A percentile compares a stretch with the other conserved stretches of the same genome.
Conservation (phyloP, 1,140 invertebrate genomes). For the Oppia nitens region DNA sequence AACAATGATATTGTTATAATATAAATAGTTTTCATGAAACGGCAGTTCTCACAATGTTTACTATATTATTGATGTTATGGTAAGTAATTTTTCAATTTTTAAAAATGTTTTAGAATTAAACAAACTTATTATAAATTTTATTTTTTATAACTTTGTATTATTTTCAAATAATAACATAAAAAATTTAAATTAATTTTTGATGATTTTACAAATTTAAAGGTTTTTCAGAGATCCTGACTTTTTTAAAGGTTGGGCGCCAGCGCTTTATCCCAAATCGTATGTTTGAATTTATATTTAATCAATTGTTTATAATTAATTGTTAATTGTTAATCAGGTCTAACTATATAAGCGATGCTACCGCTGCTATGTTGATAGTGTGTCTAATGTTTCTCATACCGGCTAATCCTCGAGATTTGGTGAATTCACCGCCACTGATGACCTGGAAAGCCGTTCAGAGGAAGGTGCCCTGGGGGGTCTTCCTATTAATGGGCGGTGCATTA, state of each 20-base stretch:
- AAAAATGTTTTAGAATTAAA: too few species aligned
- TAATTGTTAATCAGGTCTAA: too few species aligned
- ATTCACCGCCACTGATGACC: conserved; percentile 17
- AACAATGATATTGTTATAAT: neutral
- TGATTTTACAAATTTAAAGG: too few species aligned
- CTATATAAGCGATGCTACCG: neutral
- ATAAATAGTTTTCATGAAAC: neutral
- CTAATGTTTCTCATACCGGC: conserved; percentile 61
- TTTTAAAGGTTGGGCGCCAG: neutral
- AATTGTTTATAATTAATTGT: too few species aligned
- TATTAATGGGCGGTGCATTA: conserved; percentile 30
- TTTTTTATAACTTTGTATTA: neutral
- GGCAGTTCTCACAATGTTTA: neutral
- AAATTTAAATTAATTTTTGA: neutral
- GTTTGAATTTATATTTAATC: too few species aligned
- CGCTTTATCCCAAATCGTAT: neutral
- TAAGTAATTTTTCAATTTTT: too few species aligned
- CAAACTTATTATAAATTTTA: neutral
- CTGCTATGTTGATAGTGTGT: conserved; percentile 53
- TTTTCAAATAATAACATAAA: neutral
- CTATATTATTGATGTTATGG: neutral
- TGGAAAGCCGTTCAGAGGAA: conserved; percentile 27
- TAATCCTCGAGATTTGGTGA: conserved; percentile 31
- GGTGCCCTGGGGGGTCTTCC: conserved; percentile 29
- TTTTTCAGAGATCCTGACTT: neutral